Base-by-base conservation (phyloP, 2,113 vertebrate species). In the Ageneiosus marmoratus region DNA sequence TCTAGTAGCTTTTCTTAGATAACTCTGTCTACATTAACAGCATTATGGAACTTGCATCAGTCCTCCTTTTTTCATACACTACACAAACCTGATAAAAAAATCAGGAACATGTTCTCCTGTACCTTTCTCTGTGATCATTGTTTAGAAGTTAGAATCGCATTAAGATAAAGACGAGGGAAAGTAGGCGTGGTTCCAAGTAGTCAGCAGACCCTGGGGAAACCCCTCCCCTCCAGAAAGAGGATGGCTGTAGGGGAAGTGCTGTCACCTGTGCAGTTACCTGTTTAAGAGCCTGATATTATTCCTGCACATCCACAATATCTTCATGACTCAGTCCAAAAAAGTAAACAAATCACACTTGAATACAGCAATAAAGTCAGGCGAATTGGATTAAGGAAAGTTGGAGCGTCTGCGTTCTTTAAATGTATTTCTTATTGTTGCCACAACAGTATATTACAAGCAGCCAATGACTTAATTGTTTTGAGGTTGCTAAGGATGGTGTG, bases 401-500 rank as follows among this genome's bases (percentile, higher is more conserved):
- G 76, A 78, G 34, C 3, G 55, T 78, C 22, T 77, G 37, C 37
- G 55, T 77, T 77, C 24, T 78, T 78, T n/a, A 78, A 41, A 78
- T 78, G 60, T 24, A 41, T 60, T 60, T 78, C 76, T 27, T 60
- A 8, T 24, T 4, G 55, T 78, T 78, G 55, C 56, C 76, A 78
- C 37, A 78, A 78, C 76, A 62, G 4, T 4, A 60, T 3, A 44
- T 44, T 41, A 77, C 32, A 77, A 41, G 10, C 53, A 55, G 4
- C 51, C 20, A 1, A 44, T 55, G 9, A 77, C 34, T 56, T 37
- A 56, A 77, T 41, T 58, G 76, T 12, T 60, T 60, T 60, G 76
- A n/a, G 24, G 76, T 78, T 78, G 76, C 76, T 78, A 78, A 27
- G 55, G 76, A 60, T n/a, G 55, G 76, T 60, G 55, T 60, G 76